Evolutionary conservation across 2,113 vertebrate genomes (phyloP).

Genomic region (Eurypyga helias): DNA sequence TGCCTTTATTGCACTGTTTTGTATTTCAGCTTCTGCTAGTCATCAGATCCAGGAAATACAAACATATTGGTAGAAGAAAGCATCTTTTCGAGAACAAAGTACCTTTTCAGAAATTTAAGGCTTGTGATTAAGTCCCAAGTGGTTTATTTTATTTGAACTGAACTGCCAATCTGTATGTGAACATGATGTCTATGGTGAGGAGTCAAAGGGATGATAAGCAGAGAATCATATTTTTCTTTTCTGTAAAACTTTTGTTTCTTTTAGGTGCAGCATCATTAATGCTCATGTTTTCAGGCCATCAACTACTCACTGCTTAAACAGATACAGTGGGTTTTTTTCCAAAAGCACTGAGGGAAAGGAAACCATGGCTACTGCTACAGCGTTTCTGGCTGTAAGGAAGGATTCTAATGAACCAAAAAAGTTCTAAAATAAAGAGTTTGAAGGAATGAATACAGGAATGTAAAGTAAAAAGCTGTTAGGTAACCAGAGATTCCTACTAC

Average conservation of each 20-base stretch:
- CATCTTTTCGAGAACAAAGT: background rate
- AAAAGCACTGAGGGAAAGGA: background rate
- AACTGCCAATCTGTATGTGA: background rate
- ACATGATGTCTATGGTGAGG: background rate
- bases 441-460: background rate
- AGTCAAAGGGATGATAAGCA: background rate
- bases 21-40: background rate
- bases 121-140: background rate
- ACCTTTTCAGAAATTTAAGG: background rate
- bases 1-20: background rate
- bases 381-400: fast-evolving
- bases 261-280: background rate
- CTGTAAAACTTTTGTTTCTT: background rate
- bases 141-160: background rate
- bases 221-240: background rate
- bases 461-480: background rate
- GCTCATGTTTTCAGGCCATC: background rate
- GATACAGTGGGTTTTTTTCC: too few species aligned
- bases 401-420: background rate
- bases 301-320: background rate
- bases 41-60: background rate
- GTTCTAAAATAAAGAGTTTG: background rate
- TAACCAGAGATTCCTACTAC: background rate
- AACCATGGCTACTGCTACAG: background rate
- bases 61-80: background rate